Base-by-base conservation (phyloP, 2,797 vertebrate genomes). In the Malacoraja senta region DNA sequence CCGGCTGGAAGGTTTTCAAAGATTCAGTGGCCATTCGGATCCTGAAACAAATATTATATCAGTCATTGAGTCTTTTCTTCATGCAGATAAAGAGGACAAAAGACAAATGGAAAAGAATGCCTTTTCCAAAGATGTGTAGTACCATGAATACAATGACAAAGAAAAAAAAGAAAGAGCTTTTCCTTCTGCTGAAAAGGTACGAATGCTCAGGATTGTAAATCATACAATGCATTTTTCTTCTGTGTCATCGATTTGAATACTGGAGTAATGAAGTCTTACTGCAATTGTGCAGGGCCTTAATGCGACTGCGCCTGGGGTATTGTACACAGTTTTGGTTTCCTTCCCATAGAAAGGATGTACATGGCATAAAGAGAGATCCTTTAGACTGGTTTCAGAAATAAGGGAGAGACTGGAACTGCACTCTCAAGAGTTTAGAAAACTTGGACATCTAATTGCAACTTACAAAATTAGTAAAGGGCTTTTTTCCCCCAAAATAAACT, bases 21-120 rank as follows among this genome's bases (percentile, higher is more conserved):
- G 98, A 98, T 93, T 99, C 99, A 0, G 98, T 98, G 91, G 99
- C 99, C 95, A 97, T 99, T 93, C 99, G 98, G 95, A 99, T 98
- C 96, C 99, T 99, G 94, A 93, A 96, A 94, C 93, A 92, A 91
- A 38, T 68, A 38, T 71, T 35, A 19, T 38, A 24, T 8, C 17
- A 71, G 32, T 71, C 19, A 12, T 71, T 17, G 24, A 91, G 86
- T 21, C 32, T 38, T 71, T 71, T 38, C 65, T 91, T 91, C 63
- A 91, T 19, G 3, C n/a, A 13, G 84, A 88, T 61, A 91, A 74
- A 74, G 32, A 19, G 10, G 3, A 74, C 90, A 91, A 91, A 91
- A 74, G 38, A 74, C 35, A 44, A 72, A 74, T 91, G 35, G 12
- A 65, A 74, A 91, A 74, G 35, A 74, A 53, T 29, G 24, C 21